Evolutionary conservation across 2,888 invertebrate species (phyloP).

Genomic region (Abrostola triplasia): DNA sequence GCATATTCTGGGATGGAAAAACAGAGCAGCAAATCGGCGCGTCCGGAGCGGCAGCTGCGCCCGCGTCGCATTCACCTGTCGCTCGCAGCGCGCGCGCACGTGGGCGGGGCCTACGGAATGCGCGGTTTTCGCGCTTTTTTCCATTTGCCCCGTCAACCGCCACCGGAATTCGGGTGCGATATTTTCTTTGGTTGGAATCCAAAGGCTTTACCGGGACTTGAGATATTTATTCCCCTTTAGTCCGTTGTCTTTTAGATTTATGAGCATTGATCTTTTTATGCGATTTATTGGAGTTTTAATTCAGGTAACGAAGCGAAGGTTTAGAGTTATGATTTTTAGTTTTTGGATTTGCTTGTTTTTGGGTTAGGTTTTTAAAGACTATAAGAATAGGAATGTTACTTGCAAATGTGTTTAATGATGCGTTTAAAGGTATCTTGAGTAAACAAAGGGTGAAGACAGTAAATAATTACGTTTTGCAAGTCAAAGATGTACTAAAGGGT

Average conservation of each 20-base stretch:
- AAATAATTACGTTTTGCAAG: slow-evolving; percentile 38
- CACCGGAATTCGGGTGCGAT: slow-evolving; percentile 87
- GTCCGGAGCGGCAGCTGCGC: slow-evolving; percentile 75
- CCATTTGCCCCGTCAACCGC: slow-evolving; percentile 78
- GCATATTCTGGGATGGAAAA: slow-evolving; percentile 77
- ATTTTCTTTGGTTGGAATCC: slow-evolving; percentile 85
- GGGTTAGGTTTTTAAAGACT: slow-evolving; percentile 9
- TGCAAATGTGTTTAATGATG: slow-evolving; percentile 50
- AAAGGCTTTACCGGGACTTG: slow-evolving; percentile 81
- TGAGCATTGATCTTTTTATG: slow-evolving; percentile 68
- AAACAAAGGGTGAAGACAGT: slow-evolving; percentile 31
- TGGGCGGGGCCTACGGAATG: slow-evolving; percentile 81
- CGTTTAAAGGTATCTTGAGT: slow-evolving; percentile 39
- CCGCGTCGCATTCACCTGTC: slow-evolving; percentile 86
- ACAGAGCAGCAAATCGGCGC: slow-evolving; percentile 78
- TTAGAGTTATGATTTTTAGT: slow-evolving; percentile 47
- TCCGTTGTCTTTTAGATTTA: slow-evolving; percentile 75
- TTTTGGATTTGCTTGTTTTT: slow-evolving; percentile 5
- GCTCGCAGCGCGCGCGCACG: slow-evolving; percentile 75
- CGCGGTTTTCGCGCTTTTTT: slow-evolving; percentile 80
- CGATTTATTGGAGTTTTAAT: slow-evolving; percentile 78
- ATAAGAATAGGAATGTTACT: slow-evolving; percentile 10
- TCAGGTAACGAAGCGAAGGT: slow-evolving; percentile 68
- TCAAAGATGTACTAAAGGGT: slow-evolving; percentile 21
- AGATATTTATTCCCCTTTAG: slow-evolving; percentile 78